phyloP scores from a whole-genome alignment of 1,140 invertebrate species.

The Atta colombica region DNA sequence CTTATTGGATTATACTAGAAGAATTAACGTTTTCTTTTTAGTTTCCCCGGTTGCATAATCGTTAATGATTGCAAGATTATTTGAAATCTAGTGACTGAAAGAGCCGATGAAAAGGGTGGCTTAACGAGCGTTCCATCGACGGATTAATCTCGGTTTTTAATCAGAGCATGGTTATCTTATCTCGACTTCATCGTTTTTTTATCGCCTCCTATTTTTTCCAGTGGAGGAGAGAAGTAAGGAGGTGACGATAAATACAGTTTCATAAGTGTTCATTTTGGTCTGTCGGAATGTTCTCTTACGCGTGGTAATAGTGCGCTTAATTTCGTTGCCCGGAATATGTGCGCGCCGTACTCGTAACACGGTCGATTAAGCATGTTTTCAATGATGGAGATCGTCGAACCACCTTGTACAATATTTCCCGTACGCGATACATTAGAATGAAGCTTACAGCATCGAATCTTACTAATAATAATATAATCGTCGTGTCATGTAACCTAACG shows the following conservation, averaged over 20 bases:
- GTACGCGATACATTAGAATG: conserved; percentile 11
- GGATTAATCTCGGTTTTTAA: conserved; percentile 8
- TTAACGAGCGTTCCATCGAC: conserved; percentile 25
- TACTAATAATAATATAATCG: not conserved
- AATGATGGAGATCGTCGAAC: conserved; percentile 15
- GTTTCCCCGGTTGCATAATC: not conserved
- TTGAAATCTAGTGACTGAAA: not conserved
- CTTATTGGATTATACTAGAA: not conserved
- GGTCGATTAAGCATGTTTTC: conserved; percentile 45
- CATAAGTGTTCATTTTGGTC: conserved; percentile 3
- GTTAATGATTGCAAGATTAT: conserved; percentile 11
- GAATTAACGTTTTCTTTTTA: not conserved
- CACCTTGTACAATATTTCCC: not conserved
- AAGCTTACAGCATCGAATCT: not conserved
- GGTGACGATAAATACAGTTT: not conserved
- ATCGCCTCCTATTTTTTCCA: not conserved
- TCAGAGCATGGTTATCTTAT: conserved; percentile 3
- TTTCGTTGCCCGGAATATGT: conserved; percentile 10
- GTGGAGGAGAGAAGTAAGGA: too few relatives aligned
- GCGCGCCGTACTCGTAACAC: conserved; percentile 23
- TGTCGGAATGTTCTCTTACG: not conserved
- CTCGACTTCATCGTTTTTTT: not conserved
- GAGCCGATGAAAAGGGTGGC: not conserved
- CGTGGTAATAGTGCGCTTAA: conserved; percentile 24
- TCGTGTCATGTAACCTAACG: conserved; percentile 22